Evolutionary conservation across 2,797 vertebrate species (phyloP).

Genomic region (Lerista edwardsae): DNA sequence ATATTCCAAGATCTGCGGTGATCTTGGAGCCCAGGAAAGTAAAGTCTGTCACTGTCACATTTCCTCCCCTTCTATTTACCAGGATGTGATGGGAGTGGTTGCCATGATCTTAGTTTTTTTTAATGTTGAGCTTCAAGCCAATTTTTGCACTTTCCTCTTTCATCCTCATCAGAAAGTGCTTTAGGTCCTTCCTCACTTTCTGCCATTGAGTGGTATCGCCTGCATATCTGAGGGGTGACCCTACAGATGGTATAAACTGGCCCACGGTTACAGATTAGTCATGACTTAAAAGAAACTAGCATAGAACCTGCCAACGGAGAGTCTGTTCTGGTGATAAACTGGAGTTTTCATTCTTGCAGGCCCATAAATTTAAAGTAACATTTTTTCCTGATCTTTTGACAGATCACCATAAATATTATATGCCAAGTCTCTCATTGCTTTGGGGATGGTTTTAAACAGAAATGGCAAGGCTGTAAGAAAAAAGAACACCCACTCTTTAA

Average conservation of each 20-base stretch:
- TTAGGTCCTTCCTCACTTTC: too few species aligned
- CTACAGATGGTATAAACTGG: background rate
- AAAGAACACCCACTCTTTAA: background rate
- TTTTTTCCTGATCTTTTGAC: conserved; percentile 2
- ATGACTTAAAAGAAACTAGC: background rate
- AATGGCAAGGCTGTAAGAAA: background rate
- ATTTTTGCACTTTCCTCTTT: too few species aligned
- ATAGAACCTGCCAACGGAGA: background rate
- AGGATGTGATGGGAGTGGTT: too few species aligned
- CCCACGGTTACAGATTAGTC: background rate
- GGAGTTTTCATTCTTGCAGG: background rate
- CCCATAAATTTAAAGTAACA: background rate
- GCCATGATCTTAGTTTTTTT: too few species aligned
- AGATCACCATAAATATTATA: conserved; percentile 29
- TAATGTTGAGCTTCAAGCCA: too few species aligned
- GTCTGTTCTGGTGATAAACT: background rate
- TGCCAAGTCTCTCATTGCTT: background rate
- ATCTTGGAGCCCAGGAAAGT: too few species aligned
- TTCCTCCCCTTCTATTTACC: too few species aligned
- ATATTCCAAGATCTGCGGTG: too few species aligned
- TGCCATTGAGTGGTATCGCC: too few species aligned
- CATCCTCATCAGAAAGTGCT: too few species aligned
- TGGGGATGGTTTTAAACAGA: conserved; percentile 1
- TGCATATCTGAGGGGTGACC: too few species aligned
- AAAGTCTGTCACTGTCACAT: too few species aligned